Conservation (phyloP, 2,888 invertebrate genomes). For the Clepsis dumicolana region DNA sequence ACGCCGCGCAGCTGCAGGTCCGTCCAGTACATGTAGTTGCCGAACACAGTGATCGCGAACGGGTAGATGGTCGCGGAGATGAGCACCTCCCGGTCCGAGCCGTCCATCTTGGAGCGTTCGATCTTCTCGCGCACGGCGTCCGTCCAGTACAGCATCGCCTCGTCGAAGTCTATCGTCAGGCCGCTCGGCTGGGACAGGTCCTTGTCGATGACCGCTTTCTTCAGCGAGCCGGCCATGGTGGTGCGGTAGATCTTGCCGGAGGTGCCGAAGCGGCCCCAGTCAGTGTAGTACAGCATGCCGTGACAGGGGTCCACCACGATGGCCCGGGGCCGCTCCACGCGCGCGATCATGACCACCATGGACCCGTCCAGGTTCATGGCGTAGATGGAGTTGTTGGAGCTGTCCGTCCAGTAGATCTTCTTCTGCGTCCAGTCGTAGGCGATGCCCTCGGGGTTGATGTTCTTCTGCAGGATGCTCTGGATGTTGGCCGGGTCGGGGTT, state of each 20-base stretch:
- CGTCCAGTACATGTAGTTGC: conserved; percentile 98
- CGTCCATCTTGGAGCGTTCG: conserved; percentile 95
- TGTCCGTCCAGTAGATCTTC: conserved; percentile 99
- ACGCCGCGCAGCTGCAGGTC: conserved; percentile 97
- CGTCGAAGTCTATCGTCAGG: conserved; percentile 97
- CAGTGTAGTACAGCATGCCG: conserved; percentile 97
- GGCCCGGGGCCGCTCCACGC: conserved; percentile 97
- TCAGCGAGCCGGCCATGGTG: conserved; percentile 98
- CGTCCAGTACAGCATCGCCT: conserved; percentile 97
- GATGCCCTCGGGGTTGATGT: conserved; percentile 96
- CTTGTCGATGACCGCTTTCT: conserved; percentile 94
- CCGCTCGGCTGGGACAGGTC: conserved; percentile 98
- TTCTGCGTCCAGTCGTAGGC: conserved; percentile 99
- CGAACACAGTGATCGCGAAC: conserved; percentile 96
- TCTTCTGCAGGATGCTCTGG: conserved; percentile 90
- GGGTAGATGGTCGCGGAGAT: conserved; percentile 97
- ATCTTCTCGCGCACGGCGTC: conserved; percentile 98
- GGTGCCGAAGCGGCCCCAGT: conserved; percentile 97
- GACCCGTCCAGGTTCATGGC: conserved; percentile 97
- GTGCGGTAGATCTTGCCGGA: conserved; percentile 97
- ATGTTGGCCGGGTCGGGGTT: conserved; percentile 88
- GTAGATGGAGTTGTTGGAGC: conserved; percentile 96
- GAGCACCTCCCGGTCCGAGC: conserved; percentile 93
- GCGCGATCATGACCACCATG: conserved; percentile 95
- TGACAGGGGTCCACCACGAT: conserved; percentile 99